These are phyloP conservation scores for Pseudorectes ferrugineus DNA, from an alignment of 2,113 vertebrate genomes.

Conservation along the genomic window DNA sequence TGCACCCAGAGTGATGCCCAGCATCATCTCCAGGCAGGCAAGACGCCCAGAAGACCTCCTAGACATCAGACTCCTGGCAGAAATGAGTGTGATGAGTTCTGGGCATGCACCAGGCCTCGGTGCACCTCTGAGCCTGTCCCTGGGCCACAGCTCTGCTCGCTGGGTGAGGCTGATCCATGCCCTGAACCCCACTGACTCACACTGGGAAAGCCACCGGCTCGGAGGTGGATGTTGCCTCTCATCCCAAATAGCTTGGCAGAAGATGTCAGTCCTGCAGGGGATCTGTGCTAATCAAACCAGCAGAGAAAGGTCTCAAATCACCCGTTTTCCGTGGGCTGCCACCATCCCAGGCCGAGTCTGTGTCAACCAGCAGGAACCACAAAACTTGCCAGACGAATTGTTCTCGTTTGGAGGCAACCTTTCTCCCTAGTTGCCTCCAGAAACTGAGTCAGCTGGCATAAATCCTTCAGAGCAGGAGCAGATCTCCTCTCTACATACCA, in stretches of 20 bases:
- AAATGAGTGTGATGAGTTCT: neutral
- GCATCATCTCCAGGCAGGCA: neutral
- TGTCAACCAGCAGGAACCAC: neutral
- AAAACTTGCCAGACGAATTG: neutral
- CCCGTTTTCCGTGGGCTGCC: neutral
- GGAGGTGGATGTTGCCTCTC: neutral
- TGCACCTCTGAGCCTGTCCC: neutral
- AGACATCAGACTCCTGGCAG: neutral
- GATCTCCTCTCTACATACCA: neutral
- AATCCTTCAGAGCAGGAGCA: neutral
- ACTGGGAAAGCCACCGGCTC: neutral
- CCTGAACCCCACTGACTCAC: neutral
- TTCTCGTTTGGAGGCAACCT: neutral
- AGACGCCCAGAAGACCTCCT: neutral
- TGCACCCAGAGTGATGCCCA: neutral
- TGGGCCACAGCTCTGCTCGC: neutral
- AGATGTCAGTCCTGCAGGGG: neutral
- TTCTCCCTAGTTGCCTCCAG: neutral
- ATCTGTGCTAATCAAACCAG: neutral
- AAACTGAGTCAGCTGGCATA: neutral
- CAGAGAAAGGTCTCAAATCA: neutral
- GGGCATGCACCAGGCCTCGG: neutral
- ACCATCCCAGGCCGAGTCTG: neutral
- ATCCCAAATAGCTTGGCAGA: neutral
- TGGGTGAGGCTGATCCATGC: neutral